Conservation (phyloP, 2,797 vertebrate genomes). For the Hemibagrus guttatus region DNA sequence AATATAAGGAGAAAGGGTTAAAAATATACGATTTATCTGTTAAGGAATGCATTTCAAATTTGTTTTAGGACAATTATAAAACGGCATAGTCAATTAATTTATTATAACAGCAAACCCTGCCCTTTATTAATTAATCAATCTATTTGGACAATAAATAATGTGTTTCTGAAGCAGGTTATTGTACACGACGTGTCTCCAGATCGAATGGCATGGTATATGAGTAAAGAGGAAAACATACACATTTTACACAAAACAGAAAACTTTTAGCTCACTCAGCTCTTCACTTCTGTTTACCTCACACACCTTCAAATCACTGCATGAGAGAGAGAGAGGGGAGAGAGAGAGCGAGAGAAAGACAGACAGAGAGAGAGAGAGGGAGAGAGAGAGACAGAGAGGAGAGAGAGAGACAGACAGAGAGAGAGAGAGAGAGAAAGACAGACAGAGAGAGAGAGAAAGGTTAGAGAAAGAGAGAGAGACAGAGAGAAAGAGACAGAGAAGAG, state of each 20-base stretch:
- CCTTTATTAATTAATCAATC: background rate
- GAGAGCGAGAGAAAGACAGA: too few relatives aligned
- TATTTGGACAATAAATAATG: background rate
- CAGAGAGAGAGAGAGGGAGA: too few relatives aligned
- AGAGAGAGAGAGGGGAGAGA: background rate
- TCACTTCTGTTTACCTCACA: background rate
- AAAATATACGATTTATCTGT: background rate
- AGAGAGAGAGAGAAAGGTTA: too few relatives aligned
- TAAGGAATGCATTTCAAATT: too few relatives aligned
- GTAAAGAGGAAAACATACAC: background rate
- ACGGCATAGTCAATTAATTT: background rate
- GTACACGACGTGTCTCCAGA: background rate
- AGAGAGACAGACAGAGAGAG: too few relatives aligned
- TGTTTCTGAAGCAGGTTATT: background rate
- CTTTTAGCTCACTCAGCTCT: background rate
- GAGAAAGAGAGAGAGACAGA: too few relatives aligned
- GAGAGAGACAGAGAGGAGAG: too few relatives aligned
- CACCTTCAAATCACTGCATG: background rate
- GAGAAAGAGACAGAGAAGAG: too few relatives aligned
- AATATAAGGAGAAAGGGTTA: background rate
- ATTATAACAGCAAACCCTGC: background rate
- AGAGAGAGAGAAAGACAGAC: too few relatives aligned
- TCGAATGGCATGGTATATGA: background rate
- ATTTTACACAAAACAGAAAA: background rate
- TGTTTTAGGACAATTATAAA: background rate